A percentile compares a stretch with the other conserved stretches of the same genome.
Evolutionary conservation across 2,113 vertebrate genomes (phyloP).

Genomic region (Hippocampus mohnikei): DNA sequence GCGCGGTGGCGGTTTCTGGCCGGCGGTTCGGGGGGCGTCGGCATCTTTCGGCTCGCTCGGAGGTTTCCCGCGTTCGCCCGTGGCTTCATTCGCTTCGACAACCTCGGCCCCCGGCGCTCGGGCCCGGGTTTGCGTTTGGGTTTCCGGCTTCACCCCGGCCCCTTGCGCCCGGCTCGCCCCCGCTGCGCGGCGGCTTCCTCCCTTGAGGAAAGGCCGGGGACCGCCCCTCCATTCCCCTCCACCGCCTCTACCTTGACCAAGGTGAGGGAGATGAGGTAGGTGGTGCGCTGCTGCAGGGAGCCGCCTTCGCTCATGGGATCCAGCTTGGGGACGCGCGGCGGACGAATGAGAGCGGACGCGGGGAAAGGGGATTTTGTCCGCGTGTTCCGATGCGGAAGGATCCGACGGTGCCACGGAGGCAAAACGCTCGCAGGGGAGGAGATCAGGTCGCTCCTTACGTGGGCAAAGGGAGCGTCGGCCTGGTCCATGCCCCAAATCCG

Average conservation of each 20-base stretch:
- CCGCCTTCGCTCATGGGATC: slow-evolving; percentile 81
- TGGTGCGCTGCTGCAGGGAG: slow-evolving; percentile 86
- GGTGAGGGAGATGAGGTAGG: slow-evolving; percentile 94
- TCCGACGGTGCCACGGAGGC: slow-evolving; percentile 20
- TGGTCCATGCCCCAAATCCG: slow-evolving; percentile 50
- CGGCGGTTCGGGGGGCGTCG: slow-evolving; percentile 28
- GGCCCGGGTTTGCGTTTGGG: slow-evolving; percentile 13
- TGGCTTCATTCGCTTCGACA: not conserved
- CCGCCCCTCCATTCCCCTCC: slow-evolving; percentile 69
- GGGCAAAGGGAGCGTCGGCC: slow-evolving; percentile 32
- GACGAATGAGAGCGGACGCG: slow-evolving; percentile 52
- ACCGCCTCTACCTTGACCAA: slow-evolving; percentile 89
- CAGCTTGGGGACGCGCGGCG: slow-evolving; percentile 56
- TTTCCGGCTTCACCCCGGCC: not conserved
- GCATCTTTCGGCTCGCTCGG: slow-evolving; percentile 39
- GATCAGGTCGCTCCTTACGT: slow-evolving; percentile 46
- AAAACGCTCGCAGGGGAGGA: slow-evolving; percentile 24
- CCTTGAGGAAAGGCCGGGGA: slow-evolving; percentile 42
- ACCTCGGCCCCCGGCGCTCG: slow-evolving; percentile 4
- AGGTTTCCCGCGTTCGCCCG: not conserved
- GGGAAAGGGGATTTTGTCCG: slow-evolving; percentile 18
- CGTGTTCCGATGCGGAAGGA: slow-evolving; percentile 29
- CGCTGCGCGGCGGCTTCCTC: slow-evolving; percentile 40
- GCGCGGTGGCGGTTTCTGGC: slow-evolving; percentile 43
- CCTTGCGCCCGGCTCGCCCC: not conserved